Conservation (phyloP, 2,888 invertebrate species). For the Lasioglossum zephyrum region DNA sequence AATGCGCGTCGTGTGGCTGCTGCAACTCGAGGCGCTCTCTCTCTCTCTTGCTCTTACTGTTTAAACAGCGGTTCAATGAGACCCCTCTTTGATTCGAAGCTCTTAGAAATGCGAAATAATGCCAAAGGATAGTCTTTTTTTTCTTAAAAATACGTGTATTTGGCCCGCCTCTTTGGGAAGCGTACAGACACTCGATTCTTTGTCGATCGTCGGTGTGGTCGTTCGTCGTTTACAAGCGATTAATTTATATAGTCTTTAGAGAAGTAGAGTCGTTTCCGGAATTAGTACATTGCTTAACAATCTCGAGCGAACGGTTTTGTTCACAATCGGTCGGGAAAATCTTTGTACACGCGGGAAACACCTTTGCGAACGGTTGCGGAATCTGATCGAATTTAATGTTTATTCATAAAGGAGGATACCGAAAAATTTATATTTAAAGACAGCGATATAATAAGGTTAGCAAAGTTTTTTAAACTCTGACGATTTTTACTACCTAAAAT, state of each 20-base stretch:
- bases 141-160: constrained; percentile 20
- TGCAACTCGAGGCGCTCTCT: neutral
- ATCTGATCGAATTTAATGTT: neutral
- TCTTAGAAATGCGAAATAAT: neutral
- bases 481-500: neutral
- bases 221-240: neutral
- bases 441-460: neutral
- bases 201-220: neutral
- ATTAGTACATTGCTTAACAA: too few species aligned
- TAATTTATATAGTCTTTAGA: neutral
- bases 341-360: neutral
- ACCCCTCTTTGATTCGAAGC: constrained; percentile 2
- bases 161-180: neutral
- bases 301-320: too few species aligned
- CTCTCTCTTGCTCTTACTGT: neutral
- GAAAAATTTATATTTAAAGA: neutral
- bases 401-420: neutral
- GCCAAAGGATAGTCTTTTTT: neutral
- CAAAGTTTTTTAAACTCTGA: neutral
- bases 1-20: constrained; percentile 15
- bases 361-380: neutral
- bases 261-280: too few species aligned
- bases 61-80: constrained; percentile 33
- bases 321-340: neutral
- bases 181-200: constrained; percentile 2